Evolutionary conservation across 1,140 invertebrate genomes (phyloP).

Genomic region (Panonychus citri): DNA sequence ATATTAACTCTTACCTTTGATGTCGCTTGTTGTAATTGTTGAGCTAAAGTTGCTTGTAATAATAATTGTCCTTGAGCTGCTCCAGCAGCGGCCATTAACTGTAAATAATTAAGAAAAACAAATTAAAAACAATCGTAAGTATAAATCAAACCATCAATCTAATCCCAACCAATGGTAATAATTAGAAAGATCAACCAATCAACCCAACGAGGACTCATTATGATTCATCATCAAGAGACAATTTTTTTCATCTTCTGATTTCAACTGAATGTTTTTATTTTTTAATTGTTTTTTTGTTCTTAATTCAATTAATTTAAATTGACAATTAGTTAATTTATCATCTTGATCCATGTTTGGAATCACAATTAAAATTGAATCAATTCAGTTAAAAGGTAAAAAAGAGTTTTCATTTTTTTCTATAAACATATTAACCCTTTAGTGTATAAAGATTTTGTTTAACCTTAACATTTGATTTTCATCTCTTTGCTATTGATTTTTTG

Average conservation of each 20-base stretch:
- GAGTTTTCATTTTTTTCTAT: no score
- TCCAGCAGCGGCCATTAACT: conserved; percentile 9
- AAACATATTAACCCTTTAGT: no score
- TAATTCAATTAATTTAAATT: not conserved
- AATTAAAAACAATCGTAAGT: not conserved
- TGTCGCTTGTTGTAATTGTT: conserved; percentile 5
- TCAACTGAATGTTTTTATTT: not conserved
- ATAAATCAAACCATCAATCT: not conserved
- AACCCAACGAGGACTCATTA: no score
- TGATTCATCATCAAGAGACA: not conserved
- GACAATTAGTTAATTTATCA: no score
- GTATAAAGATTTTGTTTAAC: no score
- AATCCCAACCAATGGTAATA: no score
- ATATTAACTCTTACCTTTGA: not conserved
- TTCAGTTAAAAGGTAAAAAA: no score
- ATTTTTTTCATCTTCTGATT: not conserved
- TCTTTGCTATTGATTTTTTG: no score
- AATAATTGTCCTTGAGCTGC: conserved; percentile 10
- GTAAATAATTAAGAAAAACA: not conserved
- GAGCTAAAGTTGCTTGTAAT: conserved; percentile 7
- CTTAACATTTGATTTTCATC: no score
- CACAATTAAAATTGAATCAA: no score
- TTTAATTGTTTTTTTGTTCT: not conserved
- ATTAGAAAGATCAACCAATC: no score
- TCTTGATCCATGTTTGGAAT: no score